Evolutionary conservation across 92 coral and sea anemone species (phyloP).

Genomic region (Porites divaricata): DNA sequence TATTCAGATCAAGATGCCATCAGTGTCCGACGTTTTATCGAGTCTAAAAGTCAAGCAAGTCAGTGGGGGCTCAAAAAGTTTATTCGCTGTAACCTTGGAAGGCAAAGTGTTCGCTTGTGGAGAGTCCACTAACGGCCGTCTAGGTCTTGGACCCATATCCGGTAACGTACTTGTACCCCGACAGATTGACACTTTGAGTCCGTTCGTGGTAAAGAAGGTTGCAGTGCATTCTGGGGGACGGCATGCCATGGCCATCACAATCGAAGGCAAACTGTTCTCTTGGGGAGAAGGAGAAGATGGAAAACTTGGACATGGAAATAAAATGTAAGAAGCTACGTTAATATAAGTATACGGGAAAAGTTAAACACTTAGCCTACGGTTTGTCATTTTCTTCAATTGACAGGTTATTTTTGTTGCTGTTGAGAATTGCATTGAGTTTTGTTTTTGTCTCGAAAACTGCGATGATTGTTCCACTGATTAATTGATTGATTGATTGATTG

Average conservation of each 20-base stretch:
- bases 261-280: conserved; percentile 91
- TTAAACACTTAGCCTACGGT: not conserved
- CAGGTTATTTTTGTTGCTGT: not conserved
- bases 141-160: conserved; percentile 85
- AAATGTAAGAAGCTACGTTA: conserved; percentile 66
- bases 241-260: conserved; percentile 94
- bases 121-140: conserved; percentile 96
- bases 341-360: too few species aligned
- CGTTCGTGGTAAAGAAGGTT: conserved; percentile 84
- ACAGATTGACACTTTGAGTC: conserved; percentile 81
- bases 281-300: conserved; percentile 99
- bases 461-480: too few species aligned
- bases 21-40: conserved; percentile 77
- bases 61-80: conserved; percentile 94
- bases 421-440: too few species aligned
- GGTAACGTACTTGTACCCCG: conserved; percentile 90
- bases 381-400: not conserved
- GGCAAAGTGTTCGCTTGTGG: conserved; percentile 97
- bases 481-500: too few species aligned
- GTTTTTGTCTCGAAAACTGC: not conserved
- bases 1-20: conserved; percentile 84
- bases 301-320: conserved; percentile 97
- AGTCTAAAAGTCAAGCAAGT: conserved; percentile 84
- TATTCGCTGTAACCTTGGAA: conserved; percentile 88
- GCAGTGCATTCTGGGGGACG: conserved; percentile 98